These are phyloP conservation scores for Agrypnia vestita DNA, from an alignment of 1,140 invertebrate genomes.

Conservation along the genomic window DNA sequence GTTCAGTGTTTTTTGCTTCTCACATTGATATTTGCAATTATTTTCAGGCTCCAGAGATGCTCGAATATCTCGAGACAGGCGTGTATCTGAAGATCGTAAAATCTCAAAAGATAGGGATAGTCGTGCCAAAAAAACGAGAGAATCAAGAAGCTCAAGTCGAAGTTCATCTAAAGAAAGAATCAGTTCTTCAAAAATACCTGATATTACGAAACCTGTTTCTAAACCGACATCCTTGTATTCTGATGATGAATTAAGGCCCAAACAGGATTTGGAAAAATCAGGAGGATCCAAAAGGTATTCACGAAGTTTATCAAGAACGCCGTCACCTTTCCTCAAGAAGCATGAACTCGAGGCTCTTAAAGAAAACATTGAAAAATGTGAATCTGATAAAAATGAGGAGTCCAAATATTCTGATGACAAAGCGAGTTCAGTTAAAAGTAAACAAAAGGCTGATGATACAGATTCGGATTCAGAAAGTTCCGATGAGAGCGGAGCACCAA, in stretches of 20 bases:
- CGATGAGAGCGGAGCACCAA: conserved; percentile 67
- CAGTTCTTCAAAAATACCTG: conserved; percentile 61
- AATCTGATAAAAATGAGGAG: conserved; percentile 57
- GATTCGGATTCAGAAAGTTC: conserved; percentile 69
- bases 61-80: conserved; percentile 62
- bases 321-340: conserved; percentile 85
- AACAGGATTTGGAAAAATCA: conserved; percentile 61
- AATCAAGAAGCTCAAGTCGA: conserved; percentile 67
- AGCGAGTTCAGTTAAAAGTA: conserved; percentile 55
- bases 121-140: conserved; percentile 50
- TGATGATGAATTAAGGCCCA: conserved; percentile 69
- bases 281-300: conserved; percentile 71
- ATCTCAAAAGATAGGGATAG: conserved; percentile 54
- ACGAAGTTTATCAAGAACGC: conserved; percentile 83
- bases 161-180: conserved; percentile 69
- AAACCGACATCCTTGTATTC: conserved; percentile 63
- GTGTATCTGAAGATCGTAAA: conserved; percentile 55
- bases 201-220: conserved; percentile 61
- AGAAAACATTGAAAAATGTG: conserved; percentile 67
- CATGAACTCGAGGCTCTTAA: conserved; percentile 78
- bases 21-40: background rate
- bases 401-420: conserved; percentile 32
- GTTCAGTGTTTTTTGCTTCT: background rate
- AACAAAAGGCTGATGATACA: conserved; percentile 67
- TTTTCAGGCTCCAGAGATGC: conserved; percentile 55